Evolutionary conservation across 2,797 vertebrate genomes (phyloP).

Genomic region (Balearica regulorum): DNA sequence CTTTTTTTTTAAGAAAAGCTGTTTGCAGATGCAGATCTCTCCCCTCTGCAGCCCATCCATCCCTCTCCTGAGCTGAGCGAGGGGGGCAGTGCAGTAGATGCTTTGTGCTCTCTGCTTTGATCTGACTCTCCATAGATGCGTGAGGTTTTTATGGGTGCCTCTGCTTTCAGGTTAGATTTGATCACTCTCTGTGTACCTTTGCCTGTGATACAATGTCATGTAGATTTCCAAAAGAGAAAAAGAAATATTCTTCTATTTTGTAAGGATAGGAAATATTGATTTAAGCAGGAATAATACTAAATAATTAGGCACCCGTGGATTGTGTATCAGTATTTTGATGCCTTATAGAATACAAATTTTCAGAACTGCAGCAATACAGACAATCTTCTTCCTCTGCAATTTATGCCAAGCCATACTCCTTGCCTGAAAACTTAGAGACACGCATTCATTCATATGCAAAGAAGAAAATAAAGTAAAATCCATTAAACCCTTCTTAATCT

Average conservation of each 20-base stretch:
- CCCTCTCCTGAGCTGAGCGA: not conserved
- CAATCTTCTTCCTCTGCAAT: constrained; percentile 7
- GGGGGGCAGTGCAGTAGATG: not conserved
- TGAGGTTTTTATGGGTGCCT: not conserved
- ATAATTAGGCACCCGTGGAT: not conserved
- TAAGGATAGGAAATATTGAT: not conserved
- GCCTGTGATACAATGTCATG: not conserved
- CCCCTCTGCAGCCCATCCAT: not conserved
- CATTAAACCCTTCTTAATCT: constrained; percentile 37
- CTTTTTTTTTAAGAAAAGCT: not conserved
- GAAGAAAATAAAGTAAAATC: constrained; percentile 33
- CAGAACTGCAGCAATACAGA: not conserved
- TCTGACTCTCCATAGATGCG: not conserved
- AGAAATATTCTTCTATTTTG: not conserved
- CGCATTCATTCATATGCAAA: not conserved
- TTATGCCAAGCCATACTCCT: not conserved
- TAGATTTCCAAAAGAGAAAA: not conserved
- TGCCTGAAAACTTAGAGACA: not conserved
- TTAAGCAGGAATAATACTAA: not conserved
- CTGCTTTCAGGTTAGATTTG: not conserved
- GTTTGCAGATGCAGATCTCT: not conserved
- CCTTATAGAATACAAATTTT: not conserved
- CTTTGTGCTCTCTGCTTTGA: not conserved
- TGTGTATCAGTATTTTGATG: not conserved
- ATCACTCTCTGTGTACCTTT: not conserved